phyloP scores from a whole-genome alignment of 2,797 vertebrate species.

The Poecilia picta region DNA sequence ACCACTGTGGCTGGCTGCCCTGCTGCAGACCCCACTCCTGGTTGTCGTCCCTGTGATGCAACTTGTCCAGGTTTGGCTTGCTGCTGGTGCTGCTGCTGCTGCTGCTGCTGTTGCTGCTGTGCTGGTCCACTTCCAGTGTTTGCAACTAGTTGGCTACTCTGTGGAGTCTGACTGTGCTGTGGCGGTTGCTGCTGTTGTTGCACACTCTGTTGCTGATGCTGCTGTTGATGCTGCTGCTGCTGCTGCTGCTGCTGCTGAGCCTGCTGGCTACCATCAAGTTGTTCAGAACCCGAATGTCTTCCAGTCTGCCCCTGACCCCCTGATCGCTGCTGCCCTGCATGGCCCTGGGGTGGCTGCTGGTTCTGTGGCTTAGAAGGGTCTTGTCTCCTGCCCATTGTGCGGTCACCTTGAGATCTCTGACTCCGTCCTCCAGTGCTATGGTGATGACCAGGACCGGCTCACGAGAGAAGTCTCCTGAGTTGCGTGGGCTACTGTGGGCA shows the following conservation, averaged over 20 bases:
- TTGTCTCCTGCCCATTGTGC: constrained; percentile 73
- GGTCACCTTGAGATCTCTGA: constrained; percentile 82
- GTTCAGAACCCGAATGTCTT: constrained; percentile 76
- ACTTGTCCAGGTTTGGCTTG: constrained; percentile 74
- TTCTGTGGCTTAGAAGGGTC: constrained; percentile 79
- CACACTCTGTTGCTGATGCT: constrained; percentile 42
- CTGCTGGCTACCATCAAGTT: constrained; percentile 67
- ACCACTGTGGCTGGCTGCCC: constrained; percentile 82
- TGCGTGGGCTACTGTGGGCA: constrained; percentile 82
- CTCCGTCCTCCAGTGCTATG: constrained; percentile 84
- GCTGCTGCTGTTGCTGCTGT: constrained; percentile 77
- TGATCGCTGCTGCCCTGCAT: constrained; percentile 72
- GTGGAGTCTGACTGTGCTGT: constrained; percentile 69
- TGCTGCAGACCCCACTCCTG: constrained; percentile 71
- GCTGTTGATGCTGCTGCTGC: constrained; percentile 20
- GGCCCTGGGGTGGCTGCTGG: constrained; percentile 71
- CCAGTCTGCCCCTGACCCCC: constrained; percentile 69
- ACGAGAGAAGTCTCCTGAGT: constrained; percentile 88
- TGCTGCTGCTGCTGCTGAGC: constrained; percentile 56
- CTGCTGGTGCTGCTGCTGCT: constrained; percentile 80
- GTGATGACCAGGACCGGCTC: constrained; percentile 86
- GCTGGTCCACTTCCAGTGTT: constrained; percentile 52
- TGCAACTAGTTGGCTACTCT: constrained; percentile 70
- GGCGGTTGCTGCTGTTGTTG: constrained; percentile 75
- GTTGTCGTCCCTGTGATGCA: constrained; percentile 72